Evolutionary conservation across 1,140 invertebrate genomes (phyloP).

Genomic region (Ericerus pela): DNA sequence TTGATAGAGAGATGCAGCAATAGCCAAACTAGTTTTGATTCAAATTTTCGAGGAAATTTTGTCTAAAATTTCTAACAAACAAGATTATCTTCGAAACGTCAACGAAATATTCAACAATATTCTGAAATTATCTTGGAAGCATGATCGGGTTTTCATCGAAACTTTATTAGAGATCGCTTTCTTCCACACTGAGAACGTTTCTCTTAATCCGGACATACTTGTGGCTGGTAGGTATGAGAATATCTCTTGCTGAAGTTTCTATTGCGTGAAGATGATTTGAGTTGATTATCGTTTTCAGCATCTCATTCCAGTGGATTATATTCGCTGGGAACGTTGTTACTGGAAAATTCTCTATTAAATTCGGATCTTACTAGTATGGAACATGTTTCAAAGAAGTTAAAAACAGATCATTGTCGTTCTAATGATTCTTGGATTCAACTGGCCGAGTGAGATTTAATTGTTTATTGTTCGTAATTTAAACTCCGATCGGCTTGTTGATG

Average conservation of each 20-base stretch:
- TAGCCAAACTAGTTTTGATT: not conserved
- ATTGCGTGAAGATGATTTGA: too few relatives aligned
- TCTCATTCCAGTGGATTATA: not conserved
- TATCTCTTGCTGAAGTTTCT: too few relatives aligned
- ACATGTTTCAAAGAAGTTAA: too few relatives aligned
- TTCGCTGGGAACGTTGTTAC: not conserved
- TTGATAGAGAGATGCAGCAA: not conserved
- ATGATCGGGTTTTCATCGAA: not conserved
- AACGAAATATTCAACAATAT: not conserved
- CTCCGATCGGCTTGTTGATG: too few relatives aligned
- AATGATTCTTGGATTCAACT: constrained; percentile 3
- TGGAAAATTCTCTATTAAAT: not conserved
- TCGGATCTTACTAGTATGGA: too few relatives aligned
- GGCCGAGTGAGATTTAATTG: not conserved
- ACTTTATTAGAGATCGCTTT: not conserved
- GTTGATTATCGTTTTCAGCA: too few relatives aligned
- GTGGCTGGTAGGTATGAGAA: too few relatives aligned
- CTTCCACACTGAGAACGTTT: too few relatives aligned
- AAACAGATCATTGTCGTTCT: too few relatives aligned
- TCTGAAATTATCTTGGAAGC: not conserved
- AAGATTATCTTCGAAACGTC: not conserved
- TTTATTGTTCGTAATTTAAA: too few relatives aligned
- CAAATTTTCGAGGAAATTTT: not conserved
- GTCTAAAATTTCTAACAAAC: not conserved
- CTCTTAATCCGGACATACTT: too few relatives aligned